Evolutionary conservation across 2,797 vertebrate genomes (phyloP), one percentile per base, ranked within the genome.

Genomic region (Aeoliscus strigatus): DNA sequence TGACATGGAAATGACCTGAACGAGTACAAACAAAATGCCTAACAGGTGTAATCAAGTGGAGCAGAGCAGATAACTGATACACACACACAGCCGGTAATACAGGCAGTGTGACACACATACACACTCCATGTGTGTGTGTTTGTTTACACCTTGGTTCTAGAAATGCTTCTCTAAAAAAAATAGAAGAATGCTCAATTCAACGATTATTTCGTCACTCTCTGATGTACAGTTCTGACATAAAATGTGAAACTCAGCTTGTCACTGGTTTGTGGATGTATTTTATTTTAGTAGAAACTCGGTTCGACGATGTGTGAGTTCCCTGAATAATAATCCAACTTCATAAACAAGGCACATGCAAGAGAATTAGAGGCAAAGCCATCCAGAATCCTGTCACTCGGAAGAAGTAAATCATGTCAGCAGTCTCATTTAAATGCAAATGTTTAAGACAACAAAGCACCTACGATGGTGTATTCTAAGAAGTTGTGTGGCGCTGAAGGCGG

Each of bases 381-480:
- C 14, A 51, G 50, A 45, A 65, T 32, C 57, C 51, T 47, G 41
- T 51, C 62, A 18, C 55, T 66, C 59, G 51, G 49, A 40, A 55
- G 57, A 56, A 75, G 73, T 64, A 60, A 83, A 65, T 80, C 66
- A 62, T 2, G 2, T 14, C 3, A 2, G 45, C 70, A 38, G 80
- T 68, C 70, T 79, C 77, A 82, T 81, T 76, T 79, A 82, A 80
- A 80, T 82, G 81, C 73, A 82, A 85, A 82, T 80, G 66, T 63
- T 29, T 10, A 66, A 78, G 61, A 80, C 47, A 68, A 76, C 54
- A 53, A 39, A 49, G 37, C 28, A 46, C 30, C 28, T 12, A 34
- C 24, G n/a, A n/a, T n/a, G n/a, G n/a, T 26, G 23, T 9, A 46
- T 61, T 54, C 68, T 13, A 24, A 38, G 24, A 27, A 69, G 62